Evolutionary conservation across 92 coral and sea anemone species (phyloP).

Genomic region (Heteractis magnifica): DNA sequence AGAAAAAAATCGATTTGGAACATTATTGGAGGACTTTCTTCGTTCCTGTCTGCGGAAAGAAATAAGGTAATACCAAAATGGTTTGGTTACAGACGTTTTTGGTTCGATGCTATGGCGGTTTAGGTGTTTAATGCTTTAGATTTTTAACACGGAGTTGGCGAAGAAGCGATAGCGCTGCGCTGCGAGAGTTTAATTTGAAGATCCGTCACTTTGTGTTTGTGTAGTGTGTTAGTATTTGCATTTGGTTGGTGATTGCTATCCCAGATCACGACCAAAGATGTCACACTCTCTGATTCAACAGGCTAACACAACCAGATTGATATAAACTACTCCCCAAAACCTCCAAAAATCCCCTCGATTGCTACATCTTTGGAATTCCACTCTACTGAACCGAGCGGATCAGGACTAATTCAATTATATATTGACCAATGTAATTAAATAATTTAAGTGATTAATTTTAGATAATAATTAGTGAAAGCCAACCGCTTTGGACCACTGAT

Average conservation of each 20-base stretch:
- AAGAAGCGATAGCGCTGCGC: not conserved
- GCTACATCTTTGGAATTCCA: slow-evolving; percentile 9
- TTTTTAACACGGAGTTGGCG: not conserved
- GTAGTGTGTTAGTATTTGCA: not conserved
- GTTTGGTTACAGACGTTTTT: too few relatives aligned
- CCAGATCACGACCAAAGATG: not conserved
- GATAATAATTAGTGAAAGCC: slow-evolving; percentile 44
- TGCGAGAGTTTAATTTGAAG: not conserved
- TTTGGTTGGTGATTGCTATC: not conserved
- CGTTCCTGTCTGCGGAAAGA: too few relatives aligned
- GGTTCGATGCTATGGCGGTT: not conserved
- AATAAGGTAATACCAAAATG: too few relatives aligned
- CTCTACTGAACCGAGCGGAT: slow-evolving; percentile 30
- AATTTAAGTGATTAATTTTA: slow-evolving; percentile 52
- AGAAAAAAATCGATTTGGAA: too few relatives aligned
- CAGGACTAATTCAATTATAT: slow-evolving; percentile 73
- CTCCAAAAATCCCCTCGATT: not conserved
- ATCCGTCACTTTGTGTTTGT: not conserved
- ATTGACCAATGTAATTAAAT: slow-evolving; percentile 64
- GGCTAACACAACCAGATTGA: not conserved
- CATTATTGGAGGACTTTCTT: too few relatives aligned
- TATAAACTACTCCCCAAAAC: not conserved
- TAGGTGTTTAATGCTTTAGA: not conserved
- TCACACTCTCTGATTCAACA: not conserved
- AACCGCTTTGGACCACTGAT: slow-evolving; percentile 24